Evolutionary conservation across 2,797 vertebrate genomes (phyloP), one percentile per base, ranked within the genome.

Genomic region (Enteromius trimaculatus): DNA sequence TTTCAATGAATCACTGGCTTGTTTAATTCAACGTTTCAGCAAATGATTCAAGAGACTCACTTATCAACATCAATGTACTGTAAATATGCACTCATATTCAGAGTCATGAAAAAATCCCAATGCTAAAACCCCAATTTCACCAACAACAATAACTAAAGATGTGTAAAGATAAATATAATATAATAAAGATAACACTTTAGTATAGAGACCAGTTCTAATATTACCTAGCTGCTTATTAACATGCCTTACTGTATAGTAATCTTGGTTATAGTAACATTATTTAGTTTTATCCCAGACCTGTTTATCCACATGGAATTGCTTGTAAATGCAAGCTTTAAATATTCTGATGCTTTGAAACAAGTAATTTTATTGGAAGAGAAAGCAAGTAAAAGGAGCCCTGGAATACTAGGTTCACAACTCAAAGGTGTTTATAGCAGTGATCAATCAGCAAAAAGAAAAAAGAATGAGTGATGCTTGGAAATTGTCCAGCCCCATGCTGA

Each of bases 361-460:
- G 31, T n/a, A 29, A 23, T 77, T 77, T 77, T 14, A 68, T 39
- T 9, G 51, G 31, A 68, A 65, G n/a, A 16, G 17, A 42, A 79
- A 75, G 55, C 26, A 66, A 23, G n/a, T 3, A 66, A 65, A 77
- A 9, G n/a, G 4, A 23, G 19, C 13, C 23, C 68, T 39, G 72
- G 31, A 80, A 75, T 58, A 64, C 68, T 39, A 75, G 49, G 65
- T 44, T 81, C 74, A 83, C 83, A 83, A 83, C 74, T 81, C 72
- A 78, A 58, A 60, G 23, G 39, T 64, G 42, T 77, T 78, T 83
- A 74, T 58, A 49, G 65, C 65, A 79, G 82, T 86, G 34, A 85
- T 87, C 84, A 88, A 88, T 89, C 37, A 78, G 64, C 79, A 81
- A 77, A 47, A 79, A 53, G 16, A 70, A 71, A 86, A 83, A 26